Evolutionary conservation across 2,113 vertebrate species (phyloP).

Genomic region (Ictidomys tridecemlineatus): DNA sequence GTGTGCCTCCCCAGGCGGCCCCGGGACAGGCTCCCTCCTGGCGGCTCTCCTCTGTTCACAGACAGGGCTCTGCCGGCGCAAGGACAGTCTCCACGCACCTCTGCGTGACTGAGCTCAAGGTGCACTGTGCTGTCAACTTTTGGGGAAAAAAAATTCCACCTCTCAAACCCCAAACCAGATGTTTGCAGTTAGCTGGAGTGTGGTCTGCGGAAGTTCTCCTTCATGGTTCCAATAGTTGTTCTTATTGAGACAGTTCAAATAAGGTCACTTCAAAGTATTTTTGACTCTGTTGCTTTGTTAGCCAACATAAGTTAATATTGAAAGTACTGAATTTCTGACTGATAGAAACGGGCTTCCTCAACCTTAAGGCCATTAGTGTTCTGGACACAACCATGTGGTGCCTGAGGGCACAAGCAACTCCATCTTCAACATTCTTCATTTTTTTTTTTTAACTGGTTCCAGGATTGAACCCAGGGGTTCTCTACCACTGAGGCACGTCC

Average conservation of each 20-base stretch:
- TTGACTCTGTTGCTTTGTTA: neutral
- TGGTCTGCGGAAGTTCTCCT: neutral
- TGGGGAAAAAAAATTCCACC: neutral
- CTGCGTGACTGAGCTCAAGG: neutral
- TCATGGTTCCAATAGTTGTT: neutral
- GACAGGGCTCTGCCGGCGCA: too few species aligned
- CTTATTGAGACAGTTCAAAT: neutral
- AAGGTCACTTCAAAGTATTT: neutral
- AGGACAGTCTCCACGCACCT: too few species aligned
- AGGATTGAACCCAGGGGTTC: too few species aligned
- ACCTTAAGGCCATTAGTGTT: neutral
- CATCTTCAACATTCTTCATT: neutral
- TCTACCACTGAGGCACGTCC: neutral
- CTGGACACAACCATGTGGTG: neutral
- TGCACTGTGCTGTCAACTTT: neutral
- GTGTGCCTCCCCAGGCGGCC: too few species aligned
- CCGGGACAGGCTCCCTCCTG: too few species aligned
- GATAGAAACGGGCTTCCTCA: neutral
- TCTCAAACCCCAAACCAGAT: neutral
- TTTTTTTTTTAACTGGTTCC: too few species aligned
- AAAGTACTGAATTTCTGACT: neutral
- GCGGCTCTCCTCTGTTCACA: accelerated
- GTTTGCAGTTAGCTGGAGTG: neutral
- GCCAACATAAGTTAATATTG: neutral
- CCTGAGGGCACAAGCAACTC: neutral